These are phyloP conservation scores for Camptogramma bilineatum DNA, from an alignment of 2,888 invertebrate species.

Conservation along the genomic window DNA sequence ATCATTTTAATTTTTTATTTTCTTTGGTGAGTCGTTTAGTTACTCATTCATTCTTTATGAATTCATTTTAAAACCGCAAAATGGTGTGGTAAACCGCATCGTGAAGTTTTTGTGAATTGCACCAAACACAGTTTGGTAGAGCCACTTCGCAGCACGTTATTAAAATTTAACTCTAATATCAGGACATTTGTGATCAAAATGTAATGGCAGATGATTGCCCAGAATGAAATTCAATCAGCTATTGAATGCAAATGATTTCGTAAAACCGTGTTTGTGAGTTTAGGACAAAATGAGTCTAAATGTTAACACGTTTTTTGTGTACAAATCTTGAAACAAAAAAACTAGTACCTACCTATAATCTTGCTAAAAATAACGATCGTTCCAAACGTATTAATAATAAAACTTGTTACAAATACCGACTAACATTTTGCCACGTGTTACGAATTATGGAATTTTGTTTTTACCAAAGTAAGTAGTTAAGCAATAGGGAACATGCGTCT, in stretches of 20 bases:
- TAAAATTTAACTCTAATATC: conserved; percentile 43
- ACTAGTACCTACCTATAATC: background rate
- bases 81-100: background rate
- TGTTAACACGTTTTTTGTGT: conserved; percentile 12
- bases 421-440: too few species aligned
- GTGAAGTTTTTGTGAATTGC: conserved; percentile 21
- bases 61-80: conserved; percentile 16
- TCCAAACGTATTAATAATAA: too few species aligned
- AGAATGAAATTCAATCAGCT: conserved; percentile 48
- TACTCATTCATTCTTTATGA: conserved; percentile 6
- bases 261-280: conserved; percentile 40
- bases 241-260: conserved; percentile 69
- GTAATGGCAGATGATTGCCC: background rate
- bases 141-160: conserved; percentile 31
- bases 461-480: too few species aligned
- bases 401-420: too few species aligned
- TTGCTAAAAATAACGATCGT: too few species aligned
- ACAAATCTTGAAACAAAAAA: background rate
- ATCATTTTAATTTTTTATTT: too few species aligned
- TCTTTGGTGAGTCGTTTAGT: background rate
- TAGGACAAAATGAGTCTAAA: conserved; percentile 42
- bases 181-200: conserved; percentile 8
- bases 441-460: too few species aligned
- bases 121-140: conserved; percentile 16
- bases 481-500: too few species aligned